Evolutionary conservation across 2,888 invertebrate species (phyloP), one percentile per base, ranked within the genome.

Genomic region (Pammene fasciana): DNA sequence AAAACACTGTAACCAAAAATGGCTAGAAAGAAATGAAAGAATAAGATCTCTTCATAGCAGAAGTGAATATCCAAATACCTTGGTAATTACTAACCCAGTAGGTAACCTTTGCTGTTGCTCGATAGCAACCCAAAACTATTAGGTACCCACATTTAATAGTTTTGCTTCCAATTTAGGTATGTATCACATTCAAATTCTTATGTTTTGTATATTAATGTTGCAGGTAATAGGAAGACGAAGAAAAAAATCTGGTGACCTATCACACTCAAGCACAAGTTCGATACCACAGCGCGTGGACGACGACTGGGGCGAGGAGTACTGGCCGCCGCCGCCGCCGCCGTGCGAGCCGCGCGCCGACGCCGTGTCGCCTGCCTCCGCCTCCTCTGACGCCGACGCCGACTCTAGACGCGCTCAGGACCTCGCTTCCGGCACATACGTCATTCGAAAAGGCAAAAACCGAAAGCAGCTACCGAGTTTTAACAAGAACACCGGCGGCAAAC

Each of bases 351-450:
- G 95, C 8, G 94, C 94, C 10, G 34, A n/a, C 0, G 16, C 89
- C 94, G 62, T 94, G 94, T 76, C 95, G 10, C 93, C 95, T 7
- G 94, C 94, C 10, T 96, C 96, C 0, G 95, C 96, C 6, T 94
- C 94, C 75, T 95, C 96, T 7, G 96, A 96, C 80, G 85, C 77
- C 38, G 92, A 93, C 67, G 78, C 84, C 9, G 92, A 93, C 67
- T 77, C 79, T 16, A 85, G 92, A 55, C 83, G 89, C 46, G 73
- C 77, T 41, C 87, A 87, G 72, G 91, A 90, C 72, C 76, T 88
- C 52, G 86, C 88, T 4, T 87, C 94, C 72, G 96, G 97, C 41
- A 97, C 97, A n/a, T 97, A 97, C 81, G 95, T 97, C 48, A 96
- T 97, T 72, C 93, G 97, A 55, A 94, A 95, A 73, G 96, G 96